phyloP scores from a whole-genome alignment of 2,113 vertebrate species.

The Anhinga rufa region DNA sequence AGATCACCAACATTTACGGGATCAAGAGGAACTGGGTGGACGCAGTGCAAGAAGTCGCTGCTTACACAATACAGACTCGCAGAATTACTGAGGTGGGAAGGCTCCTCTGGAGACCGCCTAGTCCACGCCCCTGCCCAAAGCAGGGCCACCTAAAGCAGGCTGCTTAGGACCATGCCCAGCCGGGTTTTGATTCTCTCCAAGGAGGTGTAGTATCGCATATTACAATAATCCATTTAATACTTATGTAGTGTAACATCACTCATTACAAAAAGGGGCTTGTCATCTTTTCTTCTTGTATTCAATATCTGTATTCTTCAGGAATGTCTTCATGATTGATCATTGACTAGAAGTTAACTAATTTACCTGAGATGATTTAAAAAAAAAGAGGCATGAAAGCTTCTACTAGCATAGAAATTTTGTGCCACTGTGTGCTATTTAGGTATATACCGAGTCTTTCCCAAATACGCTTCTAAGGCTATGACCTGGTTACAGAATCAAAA shows the following conservation, averaged over 20 bases:
- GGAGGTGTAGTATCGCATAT: background rate
- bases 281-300: background rate
- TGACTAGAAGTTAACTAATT: background rate
- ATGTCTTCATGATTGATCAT: background rate
- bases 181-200: background rate
- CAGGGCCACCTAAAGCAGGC: background rate
- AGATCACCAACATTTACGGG: background rate
- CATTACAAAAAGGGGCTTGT: background rate
- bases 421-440: background rate
- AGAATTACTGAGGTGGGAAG: background rate
- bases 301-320: background rate
- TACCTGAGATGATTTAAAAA: conserved; percentile 30
- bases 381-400: background rate
- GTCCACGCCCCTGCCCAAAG: background rate
- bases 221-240: background rate
- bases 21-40: background rate
- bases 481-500: background rate
- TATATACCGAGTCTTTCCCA: background rate
- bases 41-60: background rate
- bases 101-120: background rate
- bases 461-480: conserved; percentile 16
- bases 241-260: background rate
- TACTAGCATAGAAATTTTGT: background rate
- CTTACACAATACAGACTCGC: background rate
- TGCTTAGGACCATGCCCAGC: background rate